phyloP scores from a whole-genome alignment of 2,113 vertebrate species.

The Rhynchopsitta pachyrhyncha region DNA sequence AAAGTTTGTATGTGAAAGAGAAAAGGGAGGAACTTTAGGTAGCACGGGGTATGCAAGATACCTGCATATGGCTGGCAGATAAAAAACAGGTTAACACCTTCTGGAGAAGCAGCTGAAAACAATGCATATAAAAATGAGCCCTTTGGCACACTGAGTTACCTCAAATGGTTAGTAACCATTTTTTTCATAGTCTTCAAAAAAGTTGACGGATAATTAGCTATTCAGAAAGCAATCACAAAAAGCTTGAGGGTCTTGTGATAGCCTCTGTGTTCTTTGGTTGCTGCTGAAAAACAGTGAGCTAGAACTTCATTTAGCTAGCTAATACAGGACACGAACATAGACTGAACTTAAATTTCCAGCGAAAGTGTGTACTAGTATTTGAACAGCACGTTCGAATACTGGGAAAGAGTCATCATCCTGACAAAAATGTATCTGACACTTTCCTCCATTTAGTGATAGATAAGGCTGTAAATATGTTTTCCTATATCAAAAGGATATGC shows the following conservation, averaged over 20 bases:
- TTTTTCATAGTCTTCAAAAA: background rate
- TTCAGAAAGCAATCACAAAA: background rate
- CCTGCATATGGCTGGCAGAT: background rate
- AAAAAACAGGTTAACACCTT: background rate
- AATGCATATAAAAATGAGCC: background rate
- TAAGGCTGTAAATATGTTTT: conserved; percentile 65
- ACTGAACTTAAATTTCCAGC: background rate
- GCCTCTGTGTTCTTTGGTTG: background rate
- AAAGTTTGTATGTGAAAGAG: background rate
- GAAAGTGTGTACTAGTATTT: background rate
- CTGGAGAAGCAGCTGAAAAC: background rate
- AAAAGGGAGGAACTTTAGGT: background rate
- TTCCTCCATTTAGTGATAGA: conserved; percentile 52
- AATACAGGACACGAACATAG: background rate
- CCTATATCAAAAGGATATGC: conserved; percentile 63
- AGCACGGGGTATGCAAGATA: background rate
- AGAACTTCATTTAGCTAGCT: background rate
- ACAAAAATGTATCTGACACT: conserved; percentile 55
- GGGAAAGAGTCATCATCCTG: conserved; percentile 9
- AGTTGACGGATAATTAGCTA: background rate
- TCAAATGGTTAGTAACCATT: background rate
- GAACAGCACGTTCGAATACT: background rate
- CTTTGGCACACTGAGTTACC: background rate
- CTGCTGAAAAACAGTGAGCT: background rate
- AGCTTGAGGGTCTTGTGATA: background rate